Evolutionary conservation across 2,888 invertebrate genomes (phyloP).

Genomic region (Ennomos erosarius): DNA sequence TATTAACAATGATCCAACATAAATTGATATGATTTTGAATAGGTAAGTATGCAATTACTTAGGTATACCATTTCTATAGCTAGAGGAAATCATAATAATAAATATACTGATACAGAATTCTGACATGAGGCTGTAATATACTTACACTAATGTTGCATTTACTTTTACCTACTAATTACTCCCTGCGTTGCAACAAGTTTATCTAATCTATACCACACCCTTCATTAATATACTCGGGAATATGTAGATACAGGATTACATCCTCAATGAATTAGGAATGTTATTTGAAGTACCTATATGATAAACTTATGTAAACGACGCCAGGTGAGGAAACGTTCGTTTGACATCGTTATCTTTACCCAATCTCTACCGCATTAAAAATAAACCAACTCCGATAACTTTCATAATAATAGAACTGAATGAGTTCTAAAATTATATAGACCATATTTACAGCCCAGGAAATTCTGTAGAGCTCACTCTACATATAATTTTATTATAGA

Average conservation of each 20-base stretch:
- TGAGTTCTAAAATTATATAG: no score
- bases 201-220: constrained; percentile 29
- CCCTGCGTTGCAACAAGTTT: constrained; percentile 6
- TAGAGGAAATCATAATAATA: constrained; percentile 47
- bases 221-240: constrained; percentile 6
- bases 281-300: constrained; percentile 31
- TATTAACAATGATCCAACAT: no score
- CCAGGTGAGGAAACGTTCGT: constrained; percentile 1
- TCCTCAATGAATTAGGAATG: constrained; percentile 40
- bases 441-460: no score
- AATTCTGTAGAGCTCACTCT: background rate
- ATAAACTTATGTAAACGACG: constrained; percentile 24
- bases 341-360: no score
- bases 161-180: constrained; percentile 43
- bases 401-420: no score
- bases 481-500: background rate
- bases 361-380: no score
- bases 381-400: no score
- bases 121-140: constrained; percentile 32
- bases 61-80: no score
- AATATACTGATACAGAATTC: constrained; percentile 11
- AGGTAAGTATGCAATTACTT: no score
- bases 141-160: constrained; percentile 43
- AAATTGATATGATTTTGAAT: no score
- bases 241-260: constrained; percentile 32